Conservation (phyloP, 2,113 vertebrate genomes). For the Uropsilus gracilis region DNA sequence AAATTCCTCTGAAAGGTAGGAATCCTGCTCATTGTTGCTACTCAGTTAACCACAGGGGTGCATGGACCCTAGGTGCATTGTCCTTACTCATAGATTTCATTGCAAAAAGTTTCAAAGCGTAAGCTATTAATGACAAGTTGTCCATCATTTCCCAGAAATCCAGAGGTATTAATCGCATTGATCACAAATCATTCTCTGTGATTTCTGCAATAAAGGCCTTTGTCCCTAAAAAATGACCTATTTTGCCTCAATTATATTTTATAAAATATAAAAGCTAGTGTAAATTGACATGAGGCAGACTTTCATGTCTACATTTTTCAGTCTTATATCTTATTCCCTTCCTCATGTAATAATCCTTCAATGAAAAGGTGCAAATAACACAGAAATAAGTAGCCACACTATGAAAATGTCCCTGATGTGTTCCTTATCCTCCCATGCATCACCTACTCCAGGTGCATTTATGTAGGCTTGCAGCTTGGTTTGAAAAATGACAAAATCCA, state of each 20-base stretch:
- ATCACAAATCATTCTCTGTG: not conserved
- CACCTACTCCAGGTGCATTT: not conserved
- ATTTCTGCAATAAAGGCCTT: not conserved
- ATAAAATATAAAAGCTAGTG: not conserved
- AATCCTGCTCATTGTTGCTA: not conserved
- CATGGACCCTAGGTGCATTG: not conserved
- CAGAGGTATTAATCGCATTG: not conserved
- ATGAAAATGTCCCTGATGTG: not conserved
- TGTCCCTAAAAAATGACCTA: not conserved
- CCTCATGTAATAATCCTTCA: not conserved
- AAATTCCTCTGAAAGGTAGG: not conserved
- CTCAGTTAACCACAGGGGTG: not conserved
- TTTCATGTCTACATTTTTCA: not conserved
- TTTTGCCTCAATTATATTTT: not conserved
- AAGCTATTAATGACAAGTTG: too few relatives aligned
- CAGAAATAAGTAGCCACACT: not conserved
- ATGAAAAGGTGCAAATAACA: not conserved
- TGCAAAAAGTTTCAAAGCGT: too few relatives aligned
- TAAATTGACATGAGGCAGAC: not conserved
- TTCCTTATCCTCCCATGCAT: rapidly evolving
- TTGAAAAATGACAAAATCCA: not conserved
- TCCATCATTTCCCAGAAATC: not conserved
- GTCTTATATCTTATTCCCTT: not conserved
- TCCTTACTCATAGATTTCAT: too few relatives aligned
- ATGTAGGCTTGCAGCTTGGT: too few relatives aligned